Evolutionary conservation across 2,888 invertebrate genomes (phyloP).

Genomic region (Myopa testacea): DNA sequence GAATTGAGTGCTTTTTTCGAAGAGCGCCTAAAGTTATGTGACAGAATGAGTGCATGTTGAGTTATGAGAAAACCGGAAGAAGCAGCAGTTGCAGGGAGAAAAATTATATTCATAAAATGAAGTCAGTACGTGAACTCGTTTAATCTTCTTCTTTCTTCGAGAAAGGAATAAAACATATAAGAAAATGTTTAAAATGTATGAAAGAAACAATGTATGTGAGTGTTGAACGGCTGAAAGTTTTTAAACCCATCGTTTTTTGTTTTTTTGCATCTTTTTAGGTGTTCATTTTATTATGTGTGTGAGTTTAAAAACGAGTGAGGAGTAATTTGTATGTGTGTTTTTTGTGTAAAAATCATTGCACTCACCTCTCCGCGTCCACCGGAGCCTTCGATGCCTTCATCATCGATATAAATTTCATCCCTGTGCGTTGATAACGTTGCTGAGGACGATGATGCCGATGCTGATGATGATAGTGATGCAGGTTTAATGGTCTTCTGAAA

Average conservation of each 20-base stretch:
- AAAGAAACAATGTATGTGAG: neutral
- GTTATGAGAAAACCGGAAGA: neutral
- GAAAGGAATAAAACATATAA: neutral
- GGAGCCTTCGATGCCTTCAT: conserved; percentile 80
- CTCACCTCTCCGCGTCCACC: conserved; percentile 77
- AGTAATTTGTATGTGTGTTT: neutral
- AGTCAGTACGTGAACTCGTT: no score
- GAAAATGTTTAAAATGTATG: conserved; percentile 1
- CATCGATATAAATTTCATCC: conserved; percentile 80
- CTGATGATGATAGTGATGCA: conserved; percentile 48
- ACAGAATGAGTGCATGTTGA: conserved; percentile 32
- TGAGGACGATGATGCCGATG: conserved; percentile 55
- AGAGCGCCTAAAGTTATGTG: conserved; percentile 29
- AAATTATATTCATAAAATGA: neutral
- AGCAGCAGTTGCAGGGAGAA: neutral
- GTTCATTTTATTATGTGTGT: neutral
- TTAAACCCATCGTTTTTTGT: neutral
- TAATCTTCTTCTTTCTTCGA: neutral
- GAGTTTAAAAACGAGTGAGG: neutral
- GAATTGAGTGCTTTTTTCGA: neutral
- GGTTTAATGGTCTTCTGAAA: conserved; percentile 63
- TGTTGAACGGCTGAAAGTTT: neutral
- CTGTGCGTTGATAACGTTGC: conserved; percentile 51
- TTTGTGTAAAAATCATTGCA: conserved; percentile 43
- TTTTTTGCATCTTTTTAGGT: neutral